Percentiles rank a stretch among this genome's conserved stretches.
Conservation (phyloP, 2,888 invertebrate genomes). For the Andrena flavipes region DNA sequence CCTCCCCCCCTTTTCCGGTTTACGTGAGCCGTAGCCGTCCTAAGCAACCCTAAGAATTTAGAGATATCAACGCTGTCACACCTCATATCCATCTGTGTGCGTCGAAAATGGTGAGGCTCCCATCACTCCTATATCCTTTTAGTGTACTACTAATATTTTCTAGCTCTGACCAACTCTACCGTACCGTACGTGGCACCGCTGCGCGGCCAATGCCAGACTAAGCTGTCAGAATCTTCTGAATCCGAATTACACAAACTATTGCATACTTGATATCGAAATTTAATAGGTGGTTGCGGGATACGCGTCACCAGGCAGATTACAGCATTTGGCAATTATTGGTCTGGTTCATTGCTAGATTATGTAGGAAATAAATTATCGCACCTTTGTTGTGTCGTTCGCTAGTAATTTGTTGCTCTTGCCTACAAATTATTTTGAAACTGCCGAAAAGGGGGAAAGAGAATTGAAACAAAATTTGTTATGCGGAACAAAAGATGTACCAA, state of each 20-base stretch:
- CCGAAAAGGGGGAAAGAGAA: conserved; percentile 16
- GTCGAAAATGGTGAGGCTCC: conserved; percentile 84
- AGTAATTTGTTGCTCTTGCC: conserved; percentile 71
- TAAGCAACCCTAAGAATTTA: conserved; percentile 70
- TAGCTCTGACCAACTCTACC: conserved; percentile 83
- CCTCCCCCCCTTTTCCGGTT: conserved; percentile 46
- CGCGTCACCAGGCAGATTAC: conserved; percentile 80
- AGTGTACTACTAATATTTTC: conserved; percentile 82
- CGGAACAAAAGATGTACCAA: conserved; percentile 54
- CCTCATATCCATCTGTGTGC: conserved; percentile 84
- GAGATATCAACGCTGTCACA: conserved; percentile 84
- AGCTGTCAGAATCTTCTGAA: conserved; percentile 78
- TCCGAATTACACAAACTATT: conserved; percentile 72
- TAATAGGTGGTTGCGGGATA: conserved; percentile 81
- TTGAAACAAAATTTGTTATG: conserved; percentile 49
- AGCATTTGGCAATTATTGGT: conserved; percentile 80
- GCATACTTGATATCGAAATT: conserved; percentile 75
- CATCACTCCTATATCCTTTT: conserved; percentile 82
- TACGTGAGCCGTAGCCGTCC: conserved; percentile 77
- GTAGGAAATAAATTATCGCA: conserved; percentile 70
- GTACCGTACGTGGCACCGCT: conserved; percentile 81
- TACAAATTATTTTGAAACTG: conserved; percentile 47
- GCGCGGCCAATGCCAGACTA: conserved; percentile 80
- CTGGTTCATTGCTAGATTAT: conserved; percentile 78
- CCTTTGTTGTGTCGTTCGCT: conserved; percentile 39